These are phyloP conservation scores for Pachymerium ferrugineum DNA, from an alignment of 2,888 invertebrate genomes.

Conservation along the genomic window DNA sequence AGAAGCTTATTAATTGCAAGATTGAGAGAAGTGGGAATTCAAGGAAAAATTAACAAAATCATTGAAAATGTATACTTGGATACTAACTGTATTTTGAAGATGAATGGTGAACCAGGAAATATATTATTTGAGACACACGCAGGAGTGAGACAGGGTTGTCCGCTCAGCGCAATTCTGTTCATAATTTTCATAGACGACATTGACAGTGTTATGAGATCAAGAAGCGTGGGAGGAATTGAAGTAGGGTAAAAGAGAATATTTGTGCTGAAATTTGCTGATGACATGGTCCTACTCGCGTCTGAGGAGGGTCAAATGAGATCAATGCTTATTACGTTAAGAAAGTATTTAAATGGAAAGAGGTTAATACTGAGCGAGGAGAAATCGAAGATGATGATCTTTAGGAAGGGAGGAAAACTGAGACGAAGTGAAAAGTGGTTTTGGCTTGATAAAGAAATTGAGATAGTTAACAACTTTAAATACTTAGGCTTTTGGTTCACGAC, in stretches of 20 bases:
- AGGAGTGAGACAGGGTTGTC: not conserved
- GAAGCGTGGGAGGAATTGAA: not conserved
- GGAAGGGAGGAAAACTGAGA: not conserved
- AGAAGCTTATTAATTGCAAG: not conserved
- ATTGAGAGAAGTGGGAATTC: not conserved
- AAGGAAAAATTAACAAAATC: not conserved
- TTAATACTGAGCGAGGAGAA: not conserved
- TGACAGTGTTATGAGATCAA: not conserved
- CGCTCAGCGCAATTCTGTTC: not conserved
- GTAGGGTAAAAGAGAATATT: not conserved
- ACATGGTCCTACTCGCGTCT: not conserved
- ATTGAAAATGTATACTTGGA: not conserved
- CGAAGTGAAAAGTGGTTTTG: not conserved
- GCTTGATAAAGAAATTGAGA: not conserved
- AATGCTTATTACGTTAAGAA: not conserved
- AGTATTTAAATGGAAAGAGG: not conserved
- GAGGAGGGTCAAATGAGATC: not conserved
- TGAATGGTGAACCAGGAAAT: not conserved
- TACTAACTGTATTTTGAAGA: not conserved
- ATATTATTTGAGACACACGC: not conserved
- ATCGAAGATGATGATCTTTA: not conserved
- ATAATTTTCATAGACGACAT: not conserved
- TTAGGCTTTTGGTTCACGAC: not conserved
- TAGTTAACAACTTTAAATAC: not conserved
- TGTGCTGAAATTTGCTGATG: not conserved